Percentiles rank a stretch among this genome's conserved stretches.
These are phyloP conservation scores for Microctonus aethiopoides DNA, from an alignment of 2,888 invertebrate species.

Conservation along the genomic window DNA sequence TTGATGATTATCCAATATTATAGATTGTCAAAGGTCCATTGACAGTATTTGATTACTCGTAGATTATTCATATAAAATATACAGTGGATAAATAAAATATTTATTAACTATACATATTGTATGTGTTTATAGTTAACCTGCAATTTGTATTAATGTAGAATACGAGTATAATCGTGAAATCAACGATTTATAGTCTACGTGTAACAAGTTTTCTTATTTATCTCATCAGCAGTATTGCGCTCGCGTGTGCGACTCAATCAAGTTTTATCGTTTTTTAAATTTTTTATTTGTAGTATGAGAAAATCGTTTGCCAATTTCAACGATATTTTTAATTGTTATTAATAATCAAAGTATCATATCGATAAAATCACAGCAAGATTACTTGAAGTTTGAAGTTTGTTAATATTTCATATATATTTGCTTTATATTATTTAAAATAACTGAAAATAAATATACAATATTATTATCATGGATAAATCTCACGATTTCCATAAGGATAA, in stretches of 20 bases:
- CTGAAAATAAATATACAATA: too few relatives aligned
- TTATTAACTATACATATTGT: not conserved
- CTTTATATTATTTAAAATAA: too few relatives aligned
- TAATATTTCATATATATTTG: too few relatives aligned
- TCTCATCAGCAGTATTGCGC: constrained; percentile 8
- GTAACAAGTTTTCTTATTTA: constrained; percentile 14
- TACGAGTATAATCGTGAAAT: constrained; percentile 10
- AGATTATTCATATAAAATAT: too few relatives aligned
- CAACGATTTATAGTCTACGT: constrained; percentile 20
- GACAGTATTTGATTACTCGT: constrained; percentile 12
- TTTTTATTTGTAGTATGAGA: not conserved
- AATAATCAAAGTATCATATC: not conserved
- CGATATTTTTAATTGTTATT: constrained; percentile 10
- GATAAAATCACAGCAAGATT: not conserved
- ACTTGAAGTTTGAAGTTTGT: too few relatives aligned
- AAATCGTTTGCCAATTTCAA: constrained; percentile 1
- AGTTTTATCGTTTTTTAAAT: constrained; percentile 16
- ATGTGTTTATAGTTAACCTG: constrained; percentile 2
- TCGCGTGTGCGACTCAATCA: constrained; percentile 27
- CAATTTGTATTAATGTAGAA: not conserved
- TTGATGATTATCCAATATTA: not conserved
- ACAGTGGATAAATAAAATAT: too few relatives aligned
- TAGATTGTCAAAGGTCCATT: constrained; percentile 17
- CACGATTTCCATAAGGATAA: constrained; percentile 36
- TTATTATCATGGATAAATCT: too few relatives aligned